phyloP scores from a whole-genome alignment of 2,888 invertebrate genomes.

The Tenthredo amoena region DNA sequence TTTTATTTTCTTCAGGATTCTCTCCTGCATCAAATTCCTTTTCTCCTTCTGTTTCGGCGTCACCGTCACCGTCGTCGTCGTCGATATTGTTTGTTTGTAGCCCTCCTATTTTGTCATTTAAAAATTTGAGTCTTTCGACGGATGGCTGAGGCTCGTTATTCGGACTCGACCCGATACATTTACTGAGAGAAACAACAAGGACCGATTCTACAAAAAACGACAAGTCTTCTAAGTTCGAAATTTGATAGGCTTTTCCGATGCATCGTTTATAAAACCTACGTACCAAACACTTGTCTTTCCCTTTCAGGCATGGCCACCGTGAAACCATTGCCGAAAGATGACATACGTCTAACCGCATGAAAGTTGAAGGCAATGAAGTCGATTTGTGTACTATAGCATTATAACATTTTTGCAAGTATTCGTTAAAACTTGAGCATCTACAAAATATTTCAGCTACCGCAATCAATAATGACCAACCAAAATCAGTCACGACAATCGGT shows the following conservation, averaged over 20 bases:
- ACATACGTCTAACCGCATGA: conserved; percentile 1
- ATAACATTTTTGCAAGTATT: background rate
- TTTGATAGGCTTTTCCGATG: conserved; percentile 40
- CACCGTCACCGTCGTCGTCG: background rate
- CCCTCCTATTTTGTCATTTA: conserved; percentile 51
- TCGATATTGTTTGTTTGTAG: background rate
- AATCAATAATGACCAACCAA: conserved; percentile 33
- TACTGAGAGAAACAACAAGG: conserved; percentile 57
- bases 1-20: background rate
- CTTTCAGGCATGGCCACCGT: background rate
- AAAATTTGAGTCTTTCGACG: conserved; percentile 53
- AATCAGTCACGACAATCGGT: conserved; percentile 25
- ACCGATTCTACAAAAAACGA: conserved; percentile 56
- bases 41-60: background rate
- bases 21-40: background rate
- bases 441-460: conserved; percentile 43
- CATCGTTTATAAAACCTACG: background rate
- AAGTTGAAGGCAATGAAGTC: background rate
- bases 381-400: background rate
- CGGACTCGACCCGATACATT: conserved; percentile 53
- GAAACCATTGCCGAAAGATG: conserved; percentile 15
- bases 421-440: background rate
- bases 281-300: background rate
- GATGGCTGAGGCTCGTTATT: conserved; percentile 53
- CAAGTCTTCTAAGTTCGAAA: conserved; percentile 52